Conservation (phyloP, 2,888 invertebrate genomes). For the Coleophora flavipennella region DNA sequence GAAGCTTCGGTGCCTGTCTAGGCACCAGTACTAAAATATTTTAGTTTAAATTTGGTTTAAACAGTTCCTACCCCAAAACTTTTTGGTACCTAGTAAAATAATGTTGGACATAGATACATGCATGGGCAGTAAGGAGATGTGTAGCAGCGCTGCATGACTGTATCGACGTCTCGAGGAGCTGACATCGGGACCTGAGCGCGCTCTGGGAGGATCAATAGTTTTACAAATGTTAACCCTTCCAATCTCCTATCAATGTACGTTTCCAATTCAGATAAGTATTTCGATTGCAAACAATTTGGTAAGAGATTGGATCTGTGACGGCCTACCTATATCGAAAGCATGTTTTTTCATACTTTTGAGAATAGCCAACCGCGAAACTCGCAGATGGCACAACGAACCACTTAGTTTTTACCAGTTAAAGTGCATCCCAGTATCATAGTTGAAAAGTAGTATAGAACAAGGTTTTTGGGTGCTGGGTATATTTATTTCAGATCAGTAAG, state of each 20-base stretch:
- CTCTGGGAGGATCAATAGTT: conserved; percentile 1
- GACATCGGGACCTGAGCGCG: conserved; percentile 25
- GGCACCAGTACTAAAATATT: conserved; percentile 34
- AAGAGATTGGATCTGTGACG: conserved; percentile 1
- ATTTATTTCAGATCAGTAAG: conserved; percentile 20
- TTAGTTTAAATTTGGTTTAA: conserved; percentile 22
- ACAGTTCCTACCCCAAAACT: conserved; percentile 22
- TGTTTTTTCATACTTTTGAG: conserved; percentile 7
- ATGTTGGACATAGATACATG: conserved; percentile 52
- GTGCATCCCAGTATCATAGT: conserved; percentile 67
- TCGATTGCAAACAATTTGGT: not conserved
- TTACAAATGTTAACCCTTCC: not conserved
- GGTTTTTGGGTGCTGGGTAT: conserved; percentile 62
- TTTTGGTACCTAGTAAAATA: conserved; percentile 19
- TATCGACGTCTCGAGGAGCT: conserved; percentile 15
- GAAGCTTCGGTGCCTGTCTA: conserved; percentile 48
- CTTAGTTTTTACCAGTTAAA: conserved; percentile 34
- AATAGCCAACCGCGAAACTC: too few relatives aligned
- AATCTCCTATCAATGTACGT: not conserved
- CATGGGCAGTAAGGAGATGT: conserved; percentile 46
- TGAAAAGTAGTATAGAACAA: conserved; percentile 44
- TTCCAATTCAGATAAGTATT: too few relatives aligned
- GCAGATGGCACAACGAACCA: not conserved
- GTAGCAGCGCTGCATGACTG: conserved; percentile 52
- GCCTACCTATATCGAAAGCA: conserved; percentile 6